Percentiles rank a stretch among this genome's conserved stretches.
Conservation (phyloP, 2,888 invertebrate species). For the Thelaira solivaga region DNA sequence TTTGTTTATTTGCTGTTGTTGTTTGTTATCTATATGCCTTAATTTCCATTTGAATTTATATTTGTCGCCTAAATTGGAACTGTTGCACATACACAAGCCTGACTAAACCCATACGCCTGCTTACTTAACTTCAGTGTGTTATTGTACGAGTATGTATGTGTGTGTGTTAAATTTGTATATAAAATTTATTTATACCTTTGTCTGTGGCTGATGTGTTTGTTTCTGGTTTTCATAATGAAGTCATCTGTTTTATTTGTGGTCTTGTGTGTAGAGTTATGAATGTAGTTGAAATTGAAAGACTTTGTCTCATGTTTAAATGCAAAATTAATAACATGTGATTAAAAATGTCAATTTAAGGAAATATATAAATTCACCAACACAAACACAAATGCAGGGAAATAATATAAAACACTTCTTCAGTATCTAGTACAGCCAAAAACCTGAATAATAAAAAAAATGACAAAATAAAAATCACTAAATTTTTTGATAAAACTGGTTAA, state of each 20-base stretch:
- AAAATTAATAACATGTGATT: constrained; percentile 64
- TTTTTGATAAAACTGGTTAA: constrained; percentile 27
- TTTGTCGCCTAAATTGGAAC: constrained; percentile 66
- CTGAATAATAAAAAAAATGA: constrained; percentile 21
- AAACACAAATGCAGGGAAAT: constrained; percentile 22
- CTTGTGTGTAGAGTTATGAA: neutral
- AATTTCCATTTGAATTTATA: constrained; percentile 63
- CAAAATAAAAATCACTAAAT: neutral
- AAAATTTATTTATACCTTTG: neutral
- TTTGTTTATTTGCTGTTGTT: constrained; percentile 25
- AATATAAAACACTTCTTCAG: too few relatives aligned
- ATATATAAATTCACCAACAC: constrained; percentile 55
- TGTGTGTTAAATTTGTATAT: neutral
- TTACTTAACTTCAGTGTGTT: neutral
- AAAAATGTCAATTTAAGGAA: constrained; percentile 62
- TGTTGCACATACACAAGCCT: constrained; percentile 55
- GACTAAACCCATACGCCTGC: neutral
- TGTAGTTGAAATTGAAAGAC: constrained; percentile 25
- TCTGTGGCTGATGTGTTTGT: constrained; percentile 2
- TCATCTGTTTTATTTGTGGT: constrained; percentile 54
- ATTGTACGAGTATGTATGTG: neutral
- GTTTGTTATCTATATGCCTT: constrained; percentile 58
- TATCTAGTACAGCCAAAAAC: too few relatives aligned
- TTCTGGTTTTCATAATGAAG: constrained; percentile 61
- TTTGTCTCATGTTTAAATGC: constrained; percentile 47